A percentile compares a stretch with the other conserved stretches of the same genome.
Conservation (phyloP, 2,888 invertebrate genomes). For the Standfussiana lucernea region DNA sequence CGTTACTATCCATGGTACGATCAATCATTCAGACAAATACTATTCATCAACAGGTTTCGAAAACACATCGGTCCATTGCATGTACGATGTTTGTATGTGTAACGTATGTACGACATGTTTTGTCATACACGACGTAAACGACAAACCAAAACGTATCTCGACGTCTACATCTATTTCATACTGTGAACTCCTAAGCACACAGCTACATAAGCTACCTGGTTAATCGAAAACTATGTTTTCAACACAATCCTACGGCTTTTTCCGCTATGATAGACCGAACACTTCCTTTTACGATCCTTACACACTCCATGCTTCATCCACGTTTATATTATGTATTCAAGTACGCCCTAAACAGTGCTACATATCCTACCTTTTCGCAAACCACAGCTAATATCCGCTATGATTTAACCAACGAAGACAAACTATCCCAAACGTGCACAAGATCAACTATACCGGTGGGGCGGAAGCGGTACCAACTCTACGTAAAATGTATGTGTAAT, state of each 20-base stretch:
- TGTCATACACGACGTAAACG: not conserved
- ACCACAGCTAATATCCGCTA: constrained; percentile 31
- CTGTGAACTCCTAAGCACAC: not conserved
- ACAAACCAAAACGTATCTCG: too few species aligned
- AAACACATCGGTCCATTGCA: not conserved
- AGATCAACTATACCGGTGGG: constrained; percentile 36
- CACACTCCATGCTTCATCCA: not conserved
- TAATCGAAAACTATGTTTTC: not conserved
- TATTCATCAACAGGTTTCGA: constrained; percentile 25
- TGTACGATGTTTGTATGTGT: not conserved
- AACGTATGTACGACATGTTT: not conserved
- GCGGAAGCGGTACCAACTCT: not conserved
- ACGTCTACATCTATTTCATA: not conserved
- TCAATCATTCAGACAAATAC: constrained; percentile 18
- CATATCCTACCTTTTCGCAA: not conserved
- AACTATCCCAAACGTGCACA: constrained; percentile 31
- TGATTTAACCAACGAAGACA: constrained; percentile 39
- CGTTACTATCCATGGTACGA: constrained; percentile 14
- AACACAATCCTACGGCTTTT: not conserved
- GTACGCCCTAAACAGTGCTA: not conserved
- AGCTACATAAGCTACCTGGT: not conserved
- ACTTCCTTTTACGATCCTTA: not conserved
- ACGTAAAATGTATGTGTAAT: constrained; percentile 57
- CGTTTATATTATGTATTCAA: not conserved
- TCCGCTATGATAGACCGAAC: not conserved